phyloP scores from a whole-genome alignment of 2,888 invertebrate species.

The Cyclophora albipunctata region DNA sequence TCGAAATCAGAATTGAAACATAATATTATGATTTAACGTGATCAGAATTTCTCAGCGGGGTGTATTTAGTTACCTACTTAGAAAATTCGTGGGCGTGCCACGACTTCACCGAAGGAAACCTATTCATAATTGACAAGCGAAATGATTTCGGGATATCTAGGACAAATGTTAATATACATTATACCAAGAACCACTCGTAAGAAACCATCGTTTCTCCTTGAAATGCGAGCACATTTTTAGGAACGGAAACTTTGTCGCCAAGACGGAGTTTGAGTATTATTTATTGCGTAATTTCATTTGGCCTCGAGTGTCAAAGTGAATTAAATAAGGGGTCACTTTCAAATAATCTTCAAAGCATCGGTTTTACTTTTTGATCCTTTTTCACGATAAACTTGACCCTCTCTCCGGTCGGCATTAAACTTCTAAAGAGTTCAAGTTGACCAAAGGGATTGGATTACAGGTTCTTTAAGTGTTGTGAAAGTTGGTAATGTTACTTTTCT shows the following conservation, averaged over 20 bases:
- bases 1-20: neutral
- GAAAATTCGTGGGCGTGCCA: conserved; percentile 4
- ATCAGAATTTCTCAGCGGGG: conserved; percentile 2
- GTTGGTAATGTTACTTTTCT: conserved; percentile 8
- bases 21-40: conserved; percentile 7
- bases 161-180: conserved; percentile 5
- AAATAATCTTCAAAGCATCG: conserved; percentile 10
- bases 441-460: conserved; percentile 24
- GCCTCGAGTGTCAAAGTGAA: conserved; percentile 2
- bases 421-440: conserved; percentile 19
- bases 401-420: conserved; percentile 21
- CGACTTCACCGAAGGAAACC: conserved; percentile 6
- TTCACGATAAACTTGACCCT: conserved; percentile 19
- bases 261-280: conserved; percentile 3
- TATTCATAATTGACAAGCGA: conserved; percentile 2
- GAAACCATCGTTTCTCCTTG: neutral
- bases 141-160: neutral
- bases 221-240: conserved; percentile 4
- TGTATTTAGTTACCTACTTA: conserved; percentile 4
- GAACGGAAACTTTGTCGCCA: conserved; percentile 5
- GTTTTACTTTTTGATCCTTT: conserved; percentile 24
- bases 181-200: neutral
- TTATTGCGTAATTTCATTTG: conserved; percentile 10
- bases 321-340: conserved; percentile 16
- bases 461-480: conserved; percentile 19